These are phyloP conservation scores for Phymanthus crucifer DNA, from an alignment of 92 coral and sea anemone species.

Conservation along the genomic window DNA sequence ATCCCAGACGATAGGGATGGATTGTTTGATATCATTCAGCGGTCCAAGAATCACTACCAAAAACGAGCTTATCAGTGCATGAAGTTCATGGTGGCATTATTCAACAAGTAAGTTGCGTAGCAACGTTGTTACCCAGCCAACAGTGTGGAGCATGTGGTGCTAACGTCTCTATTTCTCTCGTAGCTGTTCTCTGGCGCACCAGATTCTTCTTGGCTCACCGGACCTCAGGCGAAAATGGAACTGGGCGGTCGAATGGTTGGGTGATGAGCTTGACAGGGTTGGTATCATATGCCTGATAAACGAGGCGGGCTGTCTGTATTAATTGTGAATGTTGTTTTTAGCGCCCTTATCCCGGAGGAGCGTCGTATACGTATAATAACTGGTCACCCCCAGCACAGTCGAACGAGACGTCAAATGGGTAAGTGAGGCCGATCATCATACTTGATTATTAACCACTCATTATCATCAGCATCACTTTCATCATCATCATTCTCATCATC, in stretches of 20 bases:
- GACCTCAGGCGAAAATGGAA: conserved; percentile 90
- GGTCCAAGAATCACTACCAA: conserved; percentile 98
- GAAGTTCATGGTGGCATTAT: conserved; percentile 92
- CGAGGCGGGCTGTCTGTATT: background rate
- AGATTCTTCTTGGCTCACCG: conserved; percentile 74
- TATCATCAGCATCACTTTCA: background rate
- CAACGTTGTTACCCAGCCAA: background rate
- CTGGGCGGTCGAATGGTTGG: conserved; percentile 97
- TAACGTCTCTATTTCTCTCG: background rate
- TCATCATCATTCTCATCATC: background rate
- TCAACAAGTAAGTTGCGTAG: conserved; percentile 68
- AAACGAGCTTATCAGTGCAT: conserved; percentile 97
- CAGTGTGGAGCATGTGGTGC: too few relatives aligned
- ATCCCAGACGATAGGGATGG: conserved; percentile 97
- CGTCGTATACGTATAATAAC: conserved; percentile 94
- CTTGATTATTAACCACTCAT: background rate
- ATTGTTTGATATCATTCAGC: conserved; percentile 90
- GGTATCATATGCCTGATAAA: background rate
- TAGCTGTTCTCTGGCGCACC: conserved; percentile 93
- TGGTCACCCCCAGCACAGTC: conserved; percentile 99
- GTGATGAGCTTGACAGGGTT: conserved; percentile 96
- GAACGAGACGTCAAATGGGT: conserved; percentile 99
- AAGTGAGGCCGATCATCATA: conserved; percentile 14
- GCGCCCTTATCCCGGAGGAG: conserved; percentile 93
- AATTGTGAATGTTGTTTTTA: conserved; percentile 13